phyloP scores from a whole-genome alignment of 2,113 vertebrate genomes.

The Lasiurus cinereus region DNA sequence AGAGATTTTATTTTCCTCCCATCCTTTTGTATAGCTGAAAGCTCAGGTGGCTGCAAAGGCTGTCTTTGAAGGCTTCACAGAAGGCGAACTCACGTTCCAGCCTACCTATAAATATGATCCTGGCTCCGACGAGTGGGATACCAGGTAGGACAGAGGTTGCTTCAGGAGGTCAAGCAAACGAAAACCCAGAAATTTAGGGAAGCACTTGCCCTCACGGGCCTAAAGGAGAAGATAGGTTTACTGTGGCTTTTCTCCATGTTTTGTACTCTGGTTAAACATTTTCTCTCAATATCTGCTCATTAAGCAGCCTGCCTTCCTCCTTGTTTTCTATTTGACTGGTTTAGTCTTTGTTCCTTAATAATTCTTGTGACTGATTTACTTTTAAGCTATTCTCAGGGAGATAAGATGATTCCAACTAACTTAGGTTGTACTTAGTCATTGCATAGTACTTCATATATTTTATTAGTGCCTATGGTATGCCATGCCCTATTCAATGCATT shows the following conservation, averaged over 20 bases:
- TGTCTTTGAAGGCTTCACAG: conserved; percentile 94
- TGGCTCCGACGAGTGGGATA: conserved; percentile 96
- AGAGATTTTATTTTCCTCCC: background rate
- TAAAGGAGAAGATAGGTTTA: background rate
- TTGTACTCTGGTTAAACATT: background rate
- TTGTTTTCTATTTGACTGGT: background rate
- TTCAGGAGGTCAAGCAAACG: background rate
- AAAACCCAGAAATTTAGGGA: conserved; percentile 26
- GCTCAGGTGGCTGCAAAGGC: conserved; percentile 92
- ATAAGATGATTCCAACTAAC: background rate
- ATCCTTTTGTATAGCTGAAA: conserved; percentile 90
- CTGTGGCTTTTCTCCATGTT: background rate
- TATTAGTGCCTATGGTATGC: background rate
- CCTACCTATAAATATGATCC: conserved; percentile 98
- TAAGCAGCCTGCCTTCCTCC: background rate
- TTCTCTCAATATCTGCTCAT: background rate
- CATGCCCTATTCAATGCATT: background rate
- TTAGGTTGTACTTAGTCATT: conserved; percentile 12
- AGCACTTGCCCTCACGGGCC: background rate
- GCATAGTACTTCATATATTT: background rate
- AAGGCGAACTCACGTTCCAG: conserved; percentile 95
- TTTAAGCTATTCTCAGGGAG: conserved; percentile 3
- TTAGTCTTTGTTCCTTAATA: background rate
- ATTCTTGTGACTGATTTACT: background rate
- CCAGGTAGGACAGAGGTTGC: conserved; percentile 89